Evolutionary conservation across 2,888 invertebrate genomes (phyloP).

Genomic region (Loripinus fragilis): DNA sequence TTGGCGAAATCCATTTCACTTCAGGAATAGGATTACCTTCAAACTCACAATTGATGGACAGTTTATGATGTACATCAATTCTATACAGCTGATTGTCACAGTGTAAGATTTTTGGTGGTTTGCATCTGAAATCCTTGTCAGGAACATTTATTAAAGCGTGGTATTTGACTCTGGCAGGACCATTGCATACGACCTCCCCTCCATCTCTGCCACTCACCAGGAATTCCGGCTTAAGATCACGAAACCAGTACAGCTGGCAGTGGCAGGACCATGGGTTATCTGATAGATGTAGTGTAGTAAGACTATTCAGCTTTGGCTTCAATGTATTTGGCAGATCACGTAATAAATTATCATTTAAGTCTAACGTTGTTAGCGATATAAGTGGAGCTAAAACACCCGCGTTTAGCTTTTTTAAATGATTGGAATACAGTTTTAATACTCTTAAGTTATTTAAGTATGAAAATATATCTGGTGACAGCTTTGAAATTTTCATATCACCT

Average conservation of each 20-base stretch:
- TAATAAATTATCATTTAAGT: conserved; percentile 60
- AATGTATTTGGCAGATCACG: conserved; percentile 49
- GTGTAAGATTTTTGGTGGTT: conserved; percentile 57
- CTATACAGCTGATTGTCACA: conserved; percentile 50
- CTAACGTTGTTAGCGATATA: conserved; percentile 47
- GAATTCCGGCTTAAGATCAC: conserved; percentile 41
- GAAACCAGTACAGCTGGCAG: conserved; percentile 66
- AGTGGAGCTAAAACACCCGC: conserved; percentile 53
- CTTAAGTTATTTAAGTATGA: conserved; percentile 43
- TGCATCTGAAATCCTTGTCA: conserved; percentile 54
- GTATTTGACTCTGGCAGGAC: conserved; percentile 56
- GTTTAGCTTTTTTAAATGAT: conserved; percentile 46
- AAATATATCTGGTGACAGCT: conserved; percentile 49
- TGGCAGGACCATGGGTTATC: conserved; percentile 69
- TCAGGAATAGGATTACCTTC: conserved; percentile 65
- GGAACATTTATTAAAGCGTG: conserved; percentile 56
- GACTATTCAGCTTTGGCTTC: conserved; percentile 45
- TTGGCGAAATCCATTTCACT: conserved; percentile 60
- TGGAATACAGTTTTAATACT: conserved; percentile 58
- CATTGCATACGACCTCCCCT: conserved; percentile 58
- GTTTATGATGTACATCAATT: conserved; percentile 39
- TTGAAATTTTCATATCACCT: conserved; percentile 47
- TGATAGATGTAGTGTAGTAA: conserved; percentile 53
- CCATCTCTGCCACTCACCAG: conserved; percentile 36
- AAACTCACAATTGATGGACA: conserved; percentile 54